These are phyloP conservation scores for Apocrypta bakeri DNA, from an alignment of 1,140 invertebrate genomes.

Conservation along the genomic window DNA sequence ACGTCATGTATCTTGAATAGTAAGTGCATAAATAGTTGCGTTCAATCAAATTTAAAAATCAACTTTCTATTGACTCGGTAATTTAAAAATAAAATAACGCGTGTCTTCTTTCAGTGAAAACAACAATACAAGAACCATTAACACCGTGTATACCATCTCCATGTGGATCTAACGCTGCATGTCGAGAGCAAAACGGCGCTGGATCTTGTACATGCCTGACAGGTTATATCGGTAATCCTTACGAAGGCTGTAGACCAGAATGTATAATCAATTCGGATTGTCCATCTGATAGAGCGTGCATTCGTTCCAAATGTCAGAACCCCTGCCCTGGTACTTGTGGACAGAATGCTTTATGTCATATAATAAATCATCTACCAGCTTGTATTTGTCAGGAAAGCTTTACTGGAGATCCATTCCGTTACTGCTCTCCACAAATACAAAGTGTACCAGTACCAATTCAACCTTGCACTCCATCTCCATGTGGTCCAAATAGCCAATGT, in stretches of 20 bases:
- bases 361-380: constrained; percentile 84
- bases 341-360: constrained; percentile 80
- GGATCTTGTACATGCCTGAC: constrained; percentile 78
- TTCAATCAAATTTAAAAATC: no score
- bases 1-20: constrained; percentile 66
- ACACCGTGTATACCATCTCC: constrained; percentile 85
- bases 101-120: constrained; percentile 40
- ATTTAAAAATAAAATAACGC: neutral
- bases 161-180: constrained; percentile 85
- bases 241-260: constrained; percentile 81
- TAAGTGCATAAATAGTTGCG: constrained; percentile 59
- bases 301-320: constrained; percentile 80
- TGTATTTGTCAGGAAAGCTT: constrained; percentile 81
- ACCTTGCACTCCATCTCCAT: constrained; percentile 77
- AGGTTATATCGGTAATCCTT: constrained; percentile 79
- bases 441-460: constrained; percentile 48
- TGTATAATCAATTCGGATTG: constrained; percentile 82
- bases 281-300: constrained; percentile 76
- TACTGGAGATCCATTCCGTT: constrained; percentile 81
- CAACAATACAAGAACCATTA: constrained; percentile 55
- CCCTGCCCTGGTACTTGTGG: constrained; percentile 87
- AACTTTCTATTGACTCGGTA: no score
- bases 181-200: constrained; percentile 76
- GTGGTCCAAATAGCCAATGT: constrained; percentile 77
- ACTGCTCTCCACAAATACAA: constrained; percentile 52